phyloP scores from a whole-genome alignment of 2,888 invertebrate species.

The Steromphala cineraria region DNA sequence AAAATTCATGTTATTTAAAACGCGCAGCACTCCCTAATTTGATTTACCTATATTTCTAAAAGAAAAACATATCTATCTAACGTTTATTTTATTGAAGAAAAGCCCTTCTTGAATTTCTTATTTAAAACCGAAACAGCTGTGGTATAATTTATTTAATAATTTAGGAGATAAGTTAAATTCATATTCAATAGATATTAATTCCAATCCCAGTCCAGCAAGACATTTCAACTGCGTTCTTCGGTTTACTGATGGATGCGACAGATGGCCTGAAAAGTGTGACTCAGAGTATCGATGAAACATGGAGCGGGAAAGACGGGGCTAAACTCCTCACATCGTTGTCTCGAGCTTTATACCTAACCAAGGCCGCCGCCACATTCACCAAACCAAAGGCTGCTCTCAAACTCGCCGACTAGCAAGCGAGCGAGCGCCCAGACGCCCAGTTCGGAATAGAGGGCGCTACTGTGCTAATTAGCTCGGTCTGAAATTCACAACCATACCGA shows the following conservation, averaged over 20 bases:
- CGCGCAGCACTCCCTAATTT: no score
- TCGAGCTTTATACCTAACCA: neutral
- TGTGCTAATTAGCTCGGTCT: constrained; percentile 62
- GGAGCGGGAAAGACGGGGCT: neutral
- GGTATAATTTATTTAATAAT: no score
- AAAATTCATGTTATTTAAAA: no score
- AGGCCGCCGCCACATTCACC: neutral
- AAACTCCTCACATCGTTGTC: neutral
- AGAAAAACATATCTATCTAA: no score
- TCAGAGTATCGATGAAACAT: constrained; percentile 27
- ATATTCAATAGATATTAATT: no score
- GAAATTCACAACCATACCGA: constrained; percentile 64
- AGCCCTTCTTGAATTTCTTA: no score
- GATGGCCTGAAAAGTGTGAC: constrained; percentile 23
- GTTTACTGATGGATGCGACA: constrained; percentile 24
- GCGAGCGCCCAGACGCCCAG: constrained; percentile 22
- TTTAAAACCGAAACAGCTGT: no score
- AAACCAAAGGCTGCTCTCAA: neutral
- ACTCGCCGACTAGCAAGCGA: neutral
- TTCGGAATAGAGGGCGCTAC: constrained; percentile 54
- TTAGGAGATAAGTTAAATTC: no score
- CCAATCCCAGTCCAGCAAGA: no score
- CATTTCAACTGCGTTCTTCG: neutral
- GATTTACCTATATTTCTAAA: no score
- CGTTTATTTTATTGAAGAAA: no score